A percentile compares a stretch with the other conserved stretches of the same genome.
phyloP scores from a whole-genome alignment of 1,140 invertebrate genomes.

The Drosophila pallidifrons region DNA sequence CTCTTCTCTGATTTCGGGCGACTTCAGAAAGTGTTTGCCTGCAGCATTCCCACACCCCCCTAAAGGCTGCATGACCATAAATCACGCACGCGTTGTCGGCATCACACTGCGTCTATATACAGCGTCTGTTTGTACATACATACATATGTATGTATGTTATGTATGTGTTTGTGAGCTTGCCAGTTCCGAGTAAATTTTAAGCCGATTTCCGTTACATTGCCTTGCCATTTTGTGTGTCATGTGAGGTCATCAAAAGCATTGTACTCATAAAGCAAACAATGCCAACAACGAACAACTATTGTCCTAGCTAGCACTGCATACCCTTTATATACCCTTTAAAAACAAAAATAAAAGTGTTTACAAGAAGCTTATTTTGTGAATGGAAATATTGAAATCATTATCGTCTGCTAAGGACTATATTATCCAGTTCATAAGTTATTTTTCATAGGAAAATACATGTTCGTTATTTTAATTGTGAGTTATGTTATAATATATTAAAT shows the following conservation, averaged over 20 bases:
- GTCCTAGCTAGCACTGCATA: neutral
- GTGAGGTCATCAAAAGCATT: constrained; percentile 54
- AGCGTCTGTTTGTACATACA: neutral
- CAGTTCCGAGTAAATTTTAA: constrained; percentile 62
- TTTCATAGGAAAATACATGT: too few relatives aligned
- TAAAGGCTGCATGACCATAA: constrained; percentile 55
- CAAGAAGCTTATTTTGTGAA: neutral
- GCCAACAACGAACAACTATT: neutral
- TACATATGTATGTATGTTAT: constrained; percentile 9
- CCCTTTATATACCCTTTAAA: neutral
- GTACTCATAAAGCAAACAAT: constrained; percentile 52
- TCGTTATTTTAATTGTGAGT: too few relatives aligned
- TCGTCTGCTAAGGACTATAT: too few relatives aligned
- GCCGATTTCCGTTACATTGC: constrained; percentile 69
- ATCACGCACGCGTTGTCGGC: constrained; percentile 59
- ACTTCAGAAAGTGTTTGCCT: constrained; percentile 42
- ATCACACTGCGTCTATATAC: constrained; percentile 9
- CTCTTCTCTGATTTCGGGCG: constrained; percentile 7
- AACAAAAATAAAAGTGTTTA: neutral
- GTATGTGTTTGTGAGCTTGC: constrained; percentile 20
- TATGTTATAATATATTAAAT: too few relatives aligned
- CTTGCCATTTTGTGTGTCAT: constrained; percentile 46
- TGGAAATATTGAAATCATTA: neutral
- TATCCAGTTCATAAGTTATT: too few relatives aligned
- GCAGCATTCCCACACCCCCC: neutral